Conservation (phyloP, 92 coral and sea anemone genomes). For the Umimayanthus chanpuru region DNA sequence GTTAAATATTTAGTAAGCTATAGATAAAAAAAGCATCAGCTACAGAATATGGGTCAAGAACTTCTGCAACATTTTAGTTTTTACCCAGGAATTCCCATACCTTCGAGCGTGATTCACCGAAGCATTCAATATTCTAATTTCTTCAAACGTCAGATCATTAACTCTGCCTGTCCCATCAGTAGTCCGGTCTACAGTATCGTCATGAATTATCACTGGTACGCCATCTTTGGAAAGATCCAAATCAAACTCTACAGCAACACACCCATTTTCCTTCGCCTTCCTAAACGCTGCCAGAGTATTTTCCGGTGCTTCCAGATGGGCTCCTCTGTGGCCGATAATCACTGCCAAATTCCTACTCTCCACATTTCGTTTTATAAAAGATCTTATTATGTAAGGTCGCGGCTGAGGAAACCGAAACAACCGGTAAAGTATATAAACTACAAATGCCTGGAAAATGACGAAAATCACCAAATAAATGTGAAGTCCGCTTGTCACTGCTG, state of each 20-base stretch:
- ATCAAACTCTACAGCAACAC: conserved; percentile 92
- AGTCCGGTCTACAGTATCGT: conserved; percentile 88
- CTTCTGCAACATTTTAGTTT: not conserved
- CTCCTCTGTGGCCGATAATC: conserved; percentile 88
- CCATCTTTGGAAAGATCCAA: conserved; percentile 97
- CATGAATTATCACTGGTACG: conserved; percentile 94
- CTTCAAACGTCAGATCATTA: conserved; percentile 72
- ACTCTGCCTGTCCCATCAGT: conserved; percentile 90
- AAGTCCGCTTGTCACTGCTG: conserved; percentile 78
- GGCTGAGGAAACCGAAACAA: conserved; percentile 86
- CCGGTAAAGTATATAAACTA: conserved; percentile 69
- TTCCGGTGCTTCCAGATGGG: conserved; percentile 85
- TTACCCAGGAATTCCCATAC: conserved; percentile 30
- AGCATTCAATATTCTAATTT: conserved; percentile 74
- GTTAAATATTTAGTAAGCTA: not conserved
- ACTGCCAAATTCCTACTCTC: conserved; percentile 67
- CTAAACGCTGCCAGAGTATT: conserved; percentile 89
- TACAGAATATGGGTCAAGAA: not conserved
- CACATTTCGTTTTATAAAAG: conserved; percentile 71
- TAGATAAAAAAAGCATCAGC: not conserved
- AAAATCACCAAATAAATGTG: conserved; percentile 78
- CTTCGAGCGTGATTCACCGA: conserved; percentile 65
- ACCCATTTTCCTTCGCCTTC: conserved; percentile 88
- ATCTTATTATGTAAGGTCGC: conserved; percentile 85
- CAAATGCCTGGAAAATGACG: conserved; percentile 60